Percentiles rank a stretch among this genome's conserved stretches.
Conservation (phyloP, 2,888 invertebrate genomes). For the Graphium colonna region DNA sequence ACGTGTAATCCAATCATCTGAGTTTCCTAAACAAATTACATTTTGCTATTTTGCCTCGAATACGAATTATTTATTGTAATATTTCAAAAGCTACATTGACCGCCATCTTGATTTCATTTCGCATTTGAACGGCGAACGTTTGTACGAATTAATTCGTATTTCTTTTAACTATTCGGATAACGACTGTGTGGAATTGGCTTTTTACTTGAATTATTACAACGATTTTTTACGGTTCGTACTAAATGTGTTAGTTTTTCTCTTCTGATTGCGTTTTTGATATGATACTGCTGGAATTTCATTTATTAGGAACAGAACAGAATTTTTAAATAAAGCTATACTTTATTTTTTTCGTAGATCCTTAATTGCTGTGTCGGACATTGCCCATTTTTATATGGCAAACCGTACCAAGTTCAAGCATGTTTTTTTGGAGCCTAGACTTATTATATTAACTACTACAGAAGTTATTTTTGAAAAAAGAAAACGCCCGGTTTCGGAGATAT, state of each 20-base stretch:
- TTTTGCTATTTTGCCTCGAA: constrained; percentile 1
- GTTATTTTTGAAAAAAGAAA: no score
- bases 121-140: constrained; percentile 28
- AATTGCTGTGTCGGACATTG: no score
- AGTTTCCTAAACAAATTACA: neutral
- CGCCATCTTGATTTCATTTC: constrained; percentile 15
- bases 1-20: neutral
- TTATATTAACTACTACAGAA: no score
- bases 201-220: constrained; percentile 27
- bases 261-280: neutral
- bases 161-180: constrained; percentile 26
- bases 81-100: constrained; percentile 21
- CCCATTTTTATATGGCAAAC: no score
- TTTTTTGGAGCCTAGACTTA: no score
- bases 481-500: no score
- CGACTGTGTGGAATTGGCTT: constrained; percentile 27
- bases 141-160: constrained; percentile 35
- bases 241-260: neutral
- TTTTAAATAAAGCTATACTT: neutral
- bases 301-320: neutral
- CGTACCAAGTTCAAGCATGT: no score
- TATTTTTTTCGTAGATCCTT: neutral
- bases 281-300: no score
- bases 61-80: constrained; percentile 20
- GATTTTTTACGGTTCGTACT: constrained; percentile 21